These are phyloP conservation scores for Chalcosyrphus nemorum DNA, from an alignment of 2,888 invertebrate genomes.

Conservation along the genomic window DNA sequence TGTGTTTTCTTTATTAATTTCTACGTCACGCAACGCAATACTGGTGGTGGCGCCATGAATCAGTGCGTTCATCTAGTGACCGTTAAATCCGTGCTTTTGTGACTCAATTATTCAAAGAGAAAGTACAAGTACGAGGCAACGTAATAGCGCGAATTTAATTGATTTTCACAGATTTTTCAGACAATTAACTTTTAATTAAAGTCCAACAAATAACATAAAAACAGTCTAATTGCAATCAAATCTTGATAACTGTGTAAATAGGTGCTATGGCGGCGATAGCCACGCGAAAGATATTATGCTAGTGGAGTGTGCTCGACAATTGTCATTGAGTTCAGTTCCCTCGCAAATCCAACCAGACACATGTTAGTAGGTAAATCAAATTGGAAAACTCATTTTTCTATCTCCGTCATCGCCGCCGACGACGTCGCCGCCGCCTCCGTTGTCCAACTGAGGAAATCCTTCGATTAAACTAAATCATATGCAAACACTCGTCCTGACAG, in stretches of 20 bases:
- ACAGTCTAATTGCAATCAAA: slow-evolving; percentile 24
- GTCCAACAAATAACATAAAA: slow-evolving; percentile 26
- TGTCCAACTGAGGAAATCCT: neutral
- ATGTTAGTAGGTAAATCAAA: slow-evolving; percentile 26
- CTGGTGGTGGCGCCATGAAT: slow-evolving; percentile 28
- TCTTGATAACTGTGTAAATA: slow-evolving; percentile 11
- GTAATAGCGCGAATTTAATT: neutral
- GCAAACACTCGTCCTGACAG: slow-evolving; percentile 30
- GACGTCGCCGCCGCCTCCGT: neutral
- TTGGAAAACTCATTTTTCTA: slow-evolving; percentile 7
- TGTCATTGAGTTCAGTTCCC: slow-evolving; percentile 19
- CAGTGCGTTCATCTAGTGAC: neutral
- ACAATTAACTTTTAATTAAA: slow-evolving; percentile 58
- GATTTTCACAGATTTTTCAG: neutral
- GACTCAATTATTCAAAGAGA: slow-evolving; percentile 9
- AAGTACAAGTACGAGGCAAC: neutral
- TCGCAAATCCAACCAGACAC: neutral
- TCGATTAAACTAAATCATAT: slow-evolving; percentile 57
- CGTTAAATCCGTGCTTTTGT: neutral
- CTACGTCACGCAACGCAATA: slow-evolving; percentile 43
- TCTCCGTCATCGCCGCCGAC: neutral
- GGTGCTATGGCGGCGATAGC: too few species aligned
- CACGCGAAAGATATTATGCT: neutral
- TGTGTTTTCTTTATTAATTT: slow-evolving; percentile 29
- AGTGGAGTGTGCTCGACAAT: neutral